Conservation (phyloP, 2,888 invertebrate species). For the Rhagonycha fulva region DNA sequence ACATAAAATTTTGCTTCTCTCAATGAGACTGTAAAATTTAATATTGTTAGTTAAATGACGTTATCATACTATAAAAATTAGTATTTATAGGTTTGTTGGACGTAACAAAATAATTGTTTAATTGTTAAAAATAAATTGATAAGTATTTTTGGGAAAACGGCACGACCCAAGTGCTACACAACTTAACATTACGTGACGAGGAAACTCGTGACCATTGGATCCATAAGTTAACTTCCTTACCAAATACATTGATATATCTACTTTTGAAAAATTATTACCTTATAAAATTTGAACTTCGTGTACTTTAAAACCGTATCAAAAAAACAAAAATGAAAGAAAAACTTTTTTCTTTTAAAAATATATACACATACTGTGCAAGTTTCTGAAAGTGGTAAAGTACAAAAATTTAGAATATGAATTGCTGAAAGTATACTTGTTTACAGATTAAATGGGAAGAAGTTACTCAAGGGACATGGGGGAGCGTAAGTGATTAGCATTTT, state of each 20-base stretch:
- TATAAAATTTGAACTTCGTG: background rate
- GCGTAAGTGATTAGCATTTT: conserved; percentile 44
- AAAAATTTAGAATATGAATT: background rate
- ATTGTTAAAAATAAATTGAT: no score
- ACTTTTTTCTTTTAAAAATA: no score
- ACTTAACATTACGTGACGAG: background rate
- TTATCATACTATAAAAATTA: no score
- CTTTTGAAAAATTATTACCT: background rate
- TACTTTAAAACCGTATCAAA: background rate
- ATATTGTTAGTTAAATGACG: no score
- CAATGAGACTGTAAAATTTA: no score
- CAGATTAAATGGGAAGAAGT: conserved; percentile 51
- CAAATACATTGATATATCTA: background rate
- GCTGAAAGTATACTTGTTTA: conserved; percentile 40
- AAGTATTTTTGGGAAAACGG: no score
- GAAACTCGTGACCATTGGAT: background rate
- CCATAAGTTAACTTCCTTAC: background rate
- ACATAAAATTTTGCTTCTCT: no score
- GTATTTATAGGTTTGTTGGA: no score
- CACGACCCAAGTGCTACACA: no score
- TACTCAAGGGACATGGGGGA: conserved; percentile 48
- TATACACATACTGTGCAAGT: background rate
- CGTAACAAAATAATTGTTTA: no score
- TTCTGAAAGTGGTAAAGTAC: background rate
- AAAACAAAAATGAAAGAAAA: background rate